These are phyloP conservation scores for Uromys caudimaculatus DNA, from an alignment of 2,797 vertebrate species.

Conservation along the genomic window DNA sequence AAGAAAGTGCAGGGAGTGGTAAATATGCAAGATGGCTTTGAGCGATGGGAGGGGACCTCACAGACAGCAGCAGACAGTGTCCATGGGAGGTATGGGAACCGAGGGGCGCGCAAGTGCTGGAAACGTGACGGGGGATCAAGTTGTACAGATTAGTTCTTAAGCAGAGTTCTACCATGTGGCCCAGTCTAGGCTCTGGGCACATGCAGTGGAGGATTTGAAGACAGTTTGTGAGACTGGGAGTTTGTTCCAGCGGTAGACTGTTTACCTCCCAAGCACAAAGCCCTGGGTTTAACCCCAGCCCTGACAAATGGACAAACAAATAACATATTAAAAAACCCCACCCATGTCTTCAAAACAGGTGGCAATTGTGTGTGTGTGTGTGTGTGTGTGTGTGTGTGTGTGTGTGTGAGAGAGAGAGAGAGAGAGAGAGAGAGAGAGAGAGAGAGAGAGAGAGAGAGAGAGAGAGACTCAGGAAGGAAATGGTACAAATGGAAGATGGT, in stretches of 20 bases:
- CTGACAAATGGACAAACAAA: background rate
- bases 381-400: no score
- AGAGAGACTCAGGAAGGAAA: no score
- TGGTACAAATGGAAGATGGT: background rate
- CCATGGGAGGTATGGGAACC: background rate
- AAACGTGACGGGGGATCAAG: background rate
- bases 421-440: background rate
- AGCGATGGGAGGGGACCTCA: background rate
- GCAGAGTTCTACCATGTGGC: background rate
- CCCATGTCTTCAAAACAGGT: constrained; percentile 1
- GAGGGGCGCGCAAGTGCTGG: background rate
- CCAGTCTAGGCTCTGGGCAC: background rate
- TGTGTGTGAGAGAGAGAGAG: no score
- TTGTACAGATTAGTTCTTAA: background rate
- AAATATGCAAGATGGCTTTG: background rate
- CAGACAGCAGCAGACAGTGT: constrained; percentile 36
- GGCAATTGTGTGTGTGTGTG: background rate
- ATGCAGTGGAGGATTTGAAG: background rate
- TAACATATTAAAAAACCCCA: background rate
- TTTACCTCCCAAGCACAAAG: background rate
- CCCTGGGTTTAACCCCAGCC: background rate
- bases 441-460: no score
- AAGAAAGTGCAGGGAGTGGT: background rate
- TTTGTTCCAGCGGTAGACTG: background rate
- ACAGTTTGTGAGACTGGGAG: background rate